Percentiles rank a stretch among this genome's conserved stretches.
phyloP scores from a whole-genome alignment of 2,797 vertebrate genomes.

The Tenualosa thibaudeaui region DNA sequence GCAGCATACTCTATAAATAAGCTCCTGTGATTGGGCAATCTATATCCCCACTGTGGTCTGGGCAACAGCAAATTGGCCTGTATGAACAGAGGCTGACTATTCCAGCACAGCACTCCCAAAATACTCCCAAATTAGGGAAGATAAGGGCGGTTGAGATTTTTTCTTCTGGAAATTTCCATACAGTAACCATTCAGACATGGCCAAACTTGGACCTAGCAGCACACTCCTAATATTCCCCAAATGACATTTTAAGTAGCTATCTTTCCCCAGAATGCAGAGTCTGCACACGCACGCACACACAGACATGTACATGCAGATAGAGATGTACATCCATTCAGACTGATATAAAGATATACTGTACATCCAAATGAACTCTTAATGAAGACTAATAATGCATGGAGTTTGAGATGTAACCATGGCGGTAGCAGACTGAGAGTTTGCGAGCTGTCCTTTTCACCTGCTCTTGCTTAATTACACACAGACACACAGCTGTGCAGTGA shows the following conservation, averaged over 20 bases:
- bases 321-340: no score
- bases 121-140: slow-evolving; percentile 50
- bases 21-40: slow-evolving; percentile 59
- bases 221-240: not conserved
- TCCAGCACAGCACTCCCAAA: slow-evolving; percentile 42
- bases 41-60: slow-evolving; percentile 47
- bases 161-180: slow-evolving; percentile 49
- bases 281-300: not conserved
- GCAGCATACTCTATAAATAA: slow-evolving; percentile 57
- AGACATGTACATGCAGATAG: no score
- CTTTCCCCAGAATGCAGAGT: not conserved
- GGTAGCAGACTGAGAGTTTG: not conserved
- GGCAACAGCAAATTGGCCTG: slow-evolving; percentile 45
- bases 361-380: not conserved
- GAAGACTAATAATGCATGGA: not conserved
- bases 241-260: not conserved
- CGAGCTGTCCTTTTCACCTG: not conserved
- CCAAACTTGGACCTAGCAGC: no score
- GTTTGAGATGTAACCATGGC: not conserved
- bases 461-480: slow-evolving; percentile 4
- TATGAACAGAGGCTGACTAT: slow-evolving; percentile 41
- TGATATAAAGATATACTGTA: no score
- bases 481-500: not conserved
- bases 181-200: not conserved
- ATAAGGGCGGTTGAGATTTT: slow-evolving; percentile 42